Conservation (phyloP, 1,140 invertebrate species). For the Plodia interpunctella region DNA sequence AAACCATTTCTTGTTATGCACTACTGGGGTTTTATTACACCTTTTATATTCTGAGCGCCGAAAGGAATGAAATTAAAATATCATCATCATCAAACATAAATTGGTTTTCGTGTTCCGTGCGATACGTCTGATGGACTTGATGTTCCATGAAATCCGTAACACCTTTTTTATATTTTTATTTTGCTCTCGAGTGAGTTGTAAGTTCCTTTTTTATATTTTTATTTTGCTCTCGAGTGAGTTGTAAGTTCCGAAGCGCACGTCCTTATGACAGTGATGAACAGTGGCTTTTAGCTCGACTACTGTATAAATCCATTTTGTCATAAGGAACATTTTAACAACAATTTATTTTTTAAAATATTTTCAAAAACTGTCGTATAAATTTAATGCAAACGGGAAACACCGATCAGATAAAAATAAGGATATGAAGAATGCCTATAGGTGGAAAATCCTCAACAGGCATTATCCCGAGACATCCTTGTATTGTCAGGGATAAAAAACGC, state of each 20-base stretch:
- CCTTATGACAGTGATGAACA: neutral
- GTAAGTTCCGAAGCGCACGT: neutral
- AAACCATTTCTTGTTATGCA: neutral
- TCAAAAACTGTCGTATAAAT: too few species aligned
- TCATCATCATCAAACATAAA: too few species aligned
- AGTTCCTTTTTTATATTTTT: neutral
- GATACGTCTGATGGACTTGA: too few species aligned
- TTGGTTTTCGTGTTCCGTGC: too few species aligned
- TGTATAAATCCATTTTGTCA: too few species aligned
- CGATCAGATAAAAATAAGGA: neutral
- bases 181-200: neutral
- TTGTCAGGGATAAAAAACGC: constrained; percentile 18
- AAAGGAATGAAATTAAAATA: too few species aligned
- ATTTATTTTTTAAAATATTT: too few species aligned
- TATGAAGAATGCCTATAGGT: neutral
- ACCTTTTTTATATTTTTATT: neutral
- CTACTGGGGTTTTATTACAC: too few species aligned
- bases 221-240: neutral
- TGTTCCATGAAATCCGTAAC: neutral
- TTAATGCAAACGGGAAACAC: too few species aligned
- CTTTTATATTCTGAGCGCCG: too few species aligned
- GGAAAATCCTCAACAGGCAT: neutral
- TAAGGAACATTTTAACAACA: too few species aligned
- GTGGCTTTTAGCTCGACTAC: neutral
- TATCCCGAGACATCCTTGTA: neutral